Evolutionary conservation across 1,140 invertebrate genomes (phyloP).

Genomic region (Diuraphis noxia): DNA sequence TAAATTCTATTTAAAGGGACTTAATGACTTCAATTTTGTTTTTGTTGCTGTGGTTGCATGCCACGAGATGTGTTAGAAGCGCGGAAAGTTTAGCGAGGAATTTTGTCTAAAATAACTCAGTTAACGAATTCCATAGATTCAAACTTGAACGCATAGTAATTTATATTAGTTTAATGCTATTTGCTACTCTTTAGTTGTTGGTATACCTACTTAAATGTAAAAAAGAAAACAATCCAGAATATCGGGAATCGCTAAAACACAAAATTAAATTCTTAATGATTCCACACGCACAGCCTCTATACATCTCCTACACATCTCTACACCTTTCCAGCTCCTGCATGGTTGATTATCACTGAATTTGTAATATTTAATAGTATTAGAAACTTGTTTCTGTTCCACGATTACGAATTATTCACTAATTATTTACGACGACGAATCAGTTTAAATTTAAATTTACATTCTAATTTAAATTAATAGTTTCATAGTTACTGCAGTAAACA

Average conservation of each 20-base stretch:
- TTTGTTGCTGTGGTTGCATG: too few species aligned
- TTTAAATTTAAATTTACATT: conserved; percentile 18
- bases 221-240: neutral
- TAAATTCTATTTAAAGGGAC: too few species aligned
- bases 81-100: too few species aligned
- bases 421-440: neutral
- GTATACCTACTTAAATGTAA: neutral
- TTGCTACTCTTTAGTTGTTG: neutral
- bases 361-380: neutral
- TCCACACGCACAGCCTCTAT: too few species aligned
- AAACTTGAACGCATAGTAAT: neutral
- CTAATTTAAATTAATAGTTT: conserved; percentile 23
- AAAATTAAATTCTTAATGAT: neutral
- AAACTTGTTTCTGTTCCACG: neutral
- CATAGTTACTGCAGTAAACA: neutral
- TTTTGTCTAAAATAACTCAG: neutral
- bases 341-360: neutral
- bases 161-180: neutral
- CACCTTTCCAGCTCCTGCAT: neutral
- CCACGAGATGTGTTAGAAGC: too few species aligned
- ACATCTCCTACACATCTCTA: neutral
- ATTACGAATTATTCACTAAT: conserved; percentile 1
- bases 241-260: neutral
- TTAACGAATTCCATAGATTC: neutral
- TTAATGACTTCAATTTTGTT: too few species aligned